A percentile compares a stretch with the other conserved stretches of the same genome.
These are phyloP conservation scores for Neoscelio sp. DNA, from an alignment of 2,888 invertebrate species.

Conservation along the genomic window DNA sequence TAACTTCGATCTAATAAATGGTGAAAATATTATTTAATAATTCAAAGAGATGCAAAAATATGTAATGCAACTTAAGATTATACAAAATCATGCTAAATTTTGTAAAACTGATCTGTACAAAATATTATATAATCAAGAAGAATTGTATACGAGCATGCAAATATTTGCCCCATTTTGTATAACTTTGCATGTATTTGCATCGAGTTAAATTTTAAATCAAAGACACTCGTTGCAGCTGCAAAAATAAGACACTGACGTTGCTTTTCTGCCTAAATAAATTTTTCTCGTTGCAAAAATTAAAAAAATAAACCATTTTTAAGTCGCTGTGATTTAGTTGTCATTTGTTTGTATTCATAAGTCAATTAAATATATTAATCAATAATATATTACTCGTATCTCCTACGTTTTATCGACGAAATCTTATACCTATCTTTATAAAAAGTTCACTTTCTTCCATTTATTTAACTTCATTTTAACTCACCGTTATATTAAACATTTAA, in stretches of 20 bases:
- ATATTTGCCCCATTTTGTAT: constrained; percentile 6
- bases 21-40: constrained; percentile 6
- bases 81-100: no score
- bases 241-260: constrained; percentile 1
- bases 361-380: no score
- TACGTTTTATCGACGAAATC: no score
- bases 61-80: constrained; percentile 9
- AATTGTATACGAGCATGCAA: constrained; percentile 8
- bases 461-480: no score
- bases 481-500: no score
- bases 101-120: constrained; percentile 1
- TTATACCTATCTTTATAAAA: no score
- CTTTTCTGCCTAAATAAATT: not conserved
- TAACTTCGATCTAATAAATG: constrained; percentile 1
- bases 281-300: constrained; percentile 13
- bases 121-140: constrained; percentile 4
- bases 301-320: no score
- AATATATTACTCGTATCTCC: no score
- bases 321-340: no score
- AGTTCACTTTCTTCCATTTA: no score
- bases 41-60: not conserved
- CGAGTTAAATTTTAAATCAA: constrained; percentile 3
- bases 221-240: not conserved
- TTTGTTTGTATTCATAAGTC: no score
- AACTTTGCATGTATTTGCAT: constrained; percentile 14